These are phyloP conservation scores for Drosophila kepulauana DNA, from an alignment of 1,140 invertebrate genomes.

Conservation along the genomic window DNA sequence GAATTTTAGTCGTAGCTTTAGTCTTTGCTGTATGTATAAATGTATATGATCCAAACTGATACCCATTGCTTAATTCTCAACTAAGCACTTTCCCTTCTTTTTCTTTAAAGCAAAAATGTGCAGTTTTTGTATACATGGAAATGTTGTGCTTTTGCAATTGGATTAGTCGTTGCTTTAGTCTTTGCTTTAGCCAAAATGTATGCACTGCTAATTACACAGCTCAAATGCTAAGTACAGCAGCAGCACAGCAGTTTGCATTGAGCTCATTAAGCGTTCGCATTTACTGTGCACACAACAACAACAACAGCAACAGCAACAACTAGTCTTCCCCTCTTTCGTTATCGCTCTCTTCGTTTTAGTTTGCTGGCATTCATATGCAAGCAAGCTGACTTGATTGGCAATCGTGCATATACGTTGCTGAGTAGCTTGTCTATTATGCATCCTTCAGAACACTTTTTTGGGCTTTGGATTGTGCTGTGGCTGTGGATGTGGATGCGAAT, in stretches of 20 bases:
- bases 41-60: conserved; percentile 33
- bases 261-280: conserved; percentile 48
- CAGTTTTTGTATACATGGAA: neutral
- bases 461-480: conserved; percentile 2
- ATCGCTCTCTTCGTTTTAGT: neutral
- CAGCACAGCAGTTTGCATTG: conserved; percentile 9
- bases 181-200: conserved; percentile 15
- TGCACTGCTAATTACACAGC: conserved; percentile 47
- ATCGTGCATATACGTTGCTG: conserved; percentile 24
- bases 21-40: neutral
- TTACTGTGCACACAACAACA: conserved; percentile 25
- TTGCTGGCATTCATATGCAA: conserved; percentile 16
- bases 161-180: conserved; percentile 2
- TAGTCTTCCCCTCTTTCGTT: too few relatives aligned
- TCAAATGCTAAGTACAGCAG: conserved; percentile 18
- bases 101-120: neutral
- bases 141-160: conserved; percentile 13
- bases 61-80: conserved; percentile 1
- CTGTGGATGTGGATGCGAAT: neutral
- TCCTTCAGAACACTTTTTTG: conserved; percentile 37
- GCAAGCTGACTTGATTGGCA: conserved; percentile 37
- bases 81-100: neutral
- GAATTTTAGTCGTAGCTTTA: too few relatives aligned
- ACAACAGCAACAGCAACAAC: conserved; percentile 12
- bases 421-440: conserved; percentile 28